phyloP scores from a whole-genome alignment of 2,797 vertebrate genomes.

The Garrulus glandarius region DNA sequence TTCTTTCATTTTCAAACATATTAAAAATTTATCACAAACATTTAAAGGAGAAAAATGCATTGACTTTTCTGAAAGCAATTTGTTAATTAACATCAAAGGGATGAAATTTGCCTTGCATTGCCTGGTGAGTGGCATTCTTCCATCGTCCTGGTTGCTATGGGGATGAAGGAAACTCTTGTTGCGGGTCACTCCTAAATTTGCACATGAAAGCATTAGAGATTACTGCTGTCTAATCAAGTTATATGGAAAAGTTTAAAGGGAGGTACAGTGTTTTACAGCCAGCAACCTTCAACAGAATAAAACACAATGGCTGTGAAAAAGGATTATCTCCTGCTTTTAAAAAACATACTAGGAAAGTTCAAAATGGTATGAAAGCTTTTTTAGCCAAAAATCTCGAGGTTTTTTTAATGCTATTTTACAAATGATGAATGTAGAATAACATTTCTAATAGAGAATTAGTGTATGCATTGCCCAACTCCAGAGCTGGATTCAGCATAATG shows the following conservation, averaged over 20 bases:
- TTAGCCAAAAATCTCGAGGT: conserved; percentile 50
- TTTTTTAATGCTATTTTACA: conserved; percentile 26
- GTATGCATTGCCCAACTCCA: conserved; percentile 56
- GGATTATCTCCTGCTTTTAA: conserved; percentile 70
- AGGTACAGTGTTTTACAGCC: conserved; percentile 74
- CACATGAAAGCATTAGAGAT: conserved; percentile 81
- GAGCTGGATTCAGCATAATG: conserved; percentile 65
- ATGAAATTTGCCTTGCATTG: conserved; percentile 80
- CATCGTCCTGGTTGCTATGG: conserved; percentile 82
- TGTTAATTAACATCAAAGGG: conserved; percentile 84
- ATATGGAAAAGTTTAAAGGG: conserved; percentile 80
- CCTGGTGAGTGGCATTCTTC: conserved; percentile 82
- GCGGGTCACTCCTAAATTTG: conserved; percentile 81
- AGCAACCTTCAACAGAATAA: conserved; percentile 71
- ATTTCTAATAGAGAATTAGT: conserved; percentile 73
- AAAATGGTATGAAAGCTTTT: conserved; percentile 63
- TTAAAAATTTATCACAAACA: conserved; percentile 77
- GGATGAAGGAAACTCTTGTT: conserved; percentile 80
- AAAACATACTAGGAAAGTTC: conserved; percentile 71
- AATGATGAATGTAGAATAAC: conserved; percentile 65
- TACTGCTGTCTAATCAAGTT: conserved; percentile 84
- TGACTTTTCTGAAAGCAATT: conserved; percentile 80
- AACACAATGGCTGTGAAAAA: conserved; percentile 70
- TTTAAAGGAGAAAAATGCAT: conserved; percentile 74
- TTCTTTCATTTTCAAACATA: conserved; percentile 60